These are phyloP conservation scores for Cantharis rustica DNA, from an alignment of 2,888 invertebrate genomes.

Conservation along the genomic window DNA sequence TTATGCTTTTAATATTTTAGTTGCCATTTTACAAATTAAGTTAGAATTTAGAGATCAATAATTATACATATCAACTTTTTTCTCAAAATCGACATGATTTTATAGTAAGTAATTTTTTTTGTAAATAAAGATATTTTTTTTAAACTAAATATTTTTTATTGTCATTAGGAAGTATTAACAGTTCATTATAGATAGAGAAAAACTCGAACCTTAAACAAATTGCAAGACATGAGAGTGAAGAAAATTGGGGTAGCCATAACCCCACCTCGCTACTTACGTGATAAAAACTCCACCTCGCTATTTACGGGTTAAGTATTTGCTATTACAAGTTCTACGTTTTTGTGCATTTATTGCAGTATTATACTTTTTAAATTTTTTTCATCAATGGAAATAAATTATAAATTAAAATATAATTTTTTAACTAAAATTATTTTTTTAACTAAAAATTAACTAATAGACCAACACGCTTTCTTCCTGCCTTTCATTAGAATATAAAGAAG, in stretches of 20 bases:
- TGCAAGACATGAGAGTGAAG: background rate
- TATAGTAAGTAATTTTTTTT: background rate
- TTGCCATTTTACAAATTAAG: background rate
- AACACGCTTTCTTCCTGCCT: no score
- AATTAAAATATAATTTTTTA: no score
- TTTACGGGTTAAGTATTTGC: background rate
- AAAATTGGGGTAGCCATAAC: background rate
- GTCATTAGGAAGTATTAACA: background rate
- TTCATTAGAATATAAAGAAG: no score
- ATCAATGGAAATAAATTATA: no score
- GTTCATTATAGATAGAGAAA: background rate
- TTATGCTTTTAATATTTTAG: background rate
- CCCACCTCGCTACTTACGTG: background rate
- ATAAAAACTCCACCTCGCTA: background rate
- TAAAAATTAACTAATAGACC: no score
- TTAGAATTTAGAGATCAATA: background rate
- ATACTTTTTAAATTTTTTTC: no score
- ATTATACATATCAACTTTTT: background rate
- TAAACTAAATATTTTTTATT: background rate
- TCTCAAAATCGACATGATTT: background rate
- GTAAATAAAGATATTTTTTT: background rate
- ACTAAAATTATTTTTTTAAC: no score
- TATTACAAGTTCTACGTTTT: no score
- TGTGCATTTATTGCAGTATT: no score
- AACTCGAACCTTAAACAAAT: background rate